Conservation (phyloP, 2,797 vertebrate genomes). For the Trachurus trachurus region DNA sequence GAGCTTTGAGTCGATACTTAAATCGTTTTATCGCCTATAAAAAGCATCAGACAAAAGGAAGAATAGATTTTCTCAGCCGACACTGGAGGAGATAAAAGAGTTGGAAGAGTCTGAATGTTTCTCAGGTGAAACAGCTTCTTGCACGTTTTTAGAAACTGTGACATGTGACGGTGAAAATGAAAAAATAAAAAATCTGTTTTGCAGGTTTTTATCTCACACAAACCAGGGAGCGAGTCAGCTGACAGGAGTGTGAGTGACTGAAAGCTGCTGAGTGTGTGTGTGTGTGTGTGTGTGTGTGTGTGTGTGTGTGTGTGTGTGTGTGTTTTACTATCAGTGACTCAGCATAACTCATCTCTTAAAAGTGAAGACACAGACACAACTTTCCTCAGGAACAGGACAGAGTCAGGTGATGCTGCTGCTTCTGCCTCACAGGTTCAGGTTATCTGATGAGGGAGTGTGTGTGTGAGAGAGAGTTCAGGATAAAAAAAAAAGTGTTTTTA, state of each 20-base stretch:
- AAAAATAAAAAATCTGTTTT: not conserved
- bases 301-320: not conserved
- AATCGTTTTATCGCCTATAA: not conserved
- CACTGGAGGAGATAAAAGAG: constrained; percentile 9
- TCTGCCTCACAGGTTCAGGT: no score
- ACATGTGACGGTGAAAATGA: not conserved
- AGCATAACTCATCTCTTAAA: constrained; percentile 42
- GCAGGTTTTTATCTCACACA: not conserved
- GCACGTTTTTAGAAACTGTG: not conserved
- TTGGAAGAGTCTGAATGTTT: not conserved
- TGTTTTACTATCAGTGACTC: constrained; percentile 26
- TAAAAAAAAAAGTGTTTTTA: no score
- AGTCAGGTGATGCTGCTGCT: not conserved
- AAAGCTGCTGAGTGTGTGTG: not conserved
- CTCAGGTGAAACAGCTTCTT: not conserved
- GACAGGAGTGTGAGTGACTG: not conserved
- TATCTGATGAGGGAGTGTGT: no score
- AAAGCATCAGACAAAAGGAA: not conserved
- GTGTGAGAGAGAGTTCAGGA: no score
- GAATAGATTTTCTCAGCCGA: not conserved
- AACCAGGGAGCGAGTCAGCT: constrained; percentile 9
- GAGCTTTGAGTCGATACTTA: not conserved
- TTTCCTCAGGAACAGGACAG: not conserved
- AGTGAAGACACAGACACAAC: constrained; percentile 9
- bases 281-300: constrained; percentile 4